phyloP scores from a whole-genome alignment of 2,797 vertebrate species.

The Rachycentron canadum region DNA sequence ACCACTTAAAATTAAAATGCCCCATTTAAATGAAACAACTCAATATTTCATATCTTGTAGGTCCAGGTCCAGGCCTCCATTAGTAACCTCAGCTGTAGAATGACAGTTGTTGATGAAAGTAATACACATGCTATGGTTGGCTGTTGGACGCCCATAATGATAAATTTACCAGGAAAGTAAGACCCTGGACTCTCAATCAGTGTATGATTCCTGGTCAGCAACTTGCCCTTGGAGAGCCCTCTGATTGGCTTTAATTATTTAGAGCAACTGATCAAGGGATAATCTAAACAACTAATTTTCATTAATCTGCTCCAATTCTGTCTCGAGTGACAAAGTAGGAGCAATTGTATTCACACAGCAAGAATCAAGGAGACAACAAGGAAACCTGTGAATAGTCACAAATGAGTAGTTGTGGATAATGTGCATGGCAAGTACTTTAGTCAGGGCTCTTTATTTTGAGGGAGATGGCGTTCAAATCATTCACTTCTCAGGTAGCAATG shows the following conservation, averaged over 20 bases:
- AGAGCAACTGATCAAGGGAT: neutral
- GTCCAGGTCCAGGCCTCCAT: no score
- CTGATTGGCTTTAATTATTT: neutral
- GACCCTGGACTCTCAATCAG: neutral
- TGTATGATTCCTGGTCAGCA: neutral
- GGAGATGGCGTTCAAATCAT: no score
- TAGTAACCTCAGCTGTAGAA: no score
- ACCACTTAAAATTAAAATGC: no score
- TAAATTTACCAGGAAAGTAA: neutral
- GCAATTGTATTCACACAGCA: neutral
- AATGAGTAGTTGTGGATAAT: no score
- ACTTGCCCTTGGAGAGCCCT: neutral
- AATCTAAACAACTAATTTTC: neutral
- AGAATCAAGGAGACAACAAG: neutral
- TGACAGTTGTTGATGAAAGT: no score
- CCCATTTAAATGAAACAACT: no score
- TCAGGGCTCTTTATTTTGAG: no score
- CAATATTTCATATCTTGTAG: no score
- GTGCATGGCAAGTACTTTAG: no score
- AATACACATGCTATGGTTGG: no score
- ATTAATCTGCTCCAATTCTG: neutral
- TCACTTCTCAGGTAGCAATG: no score
- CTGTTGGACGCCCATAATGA: neutral
- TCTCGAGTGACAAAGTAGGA: neutral
- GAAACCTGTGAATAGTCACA: neutral